A percentile compares a stretch with the other conserved stretches of the same genome.
Evolutionary conservation across 2,113 vertebrate genomes (phyloP).

Genomic region (Toxostoma redivivum): DNA sequence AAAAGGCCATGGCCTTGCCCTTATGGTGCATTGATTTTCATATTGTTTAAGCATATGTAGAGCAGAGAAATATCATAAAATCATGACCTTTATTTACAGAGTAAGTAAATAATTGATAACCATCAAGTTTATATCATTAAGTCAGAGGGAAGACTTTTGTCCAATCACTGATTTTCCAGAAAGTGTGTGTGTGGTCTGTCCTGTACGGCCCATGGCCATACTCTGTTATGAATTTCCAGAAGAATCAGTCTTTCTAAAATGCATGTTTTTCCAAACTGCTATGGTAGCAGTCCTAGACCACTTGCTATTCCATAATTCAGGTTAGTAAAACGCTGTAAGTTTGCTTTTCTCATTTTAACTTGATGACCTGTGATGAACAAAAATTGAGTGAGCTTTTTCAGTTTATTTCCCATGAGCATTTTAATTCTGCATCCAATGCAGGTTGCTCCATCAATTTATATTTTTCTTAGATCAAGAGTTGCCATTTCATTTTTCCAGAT

Average conservation of each 20-base stretch:
- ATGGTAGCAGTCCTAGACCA: neutral
- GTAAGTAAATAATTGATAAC: neutral
- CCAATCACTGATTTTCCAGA: neutral
- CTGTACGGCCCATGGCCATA: neutral
- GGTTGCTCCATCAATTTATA: neutral
- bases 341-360: slow-evolving; percentile 49
- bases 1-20: neutral
- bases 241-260: neutral
- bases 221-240: neutral
- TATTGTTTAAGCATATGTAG: neutral
- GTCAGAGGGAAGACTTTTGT: neutral
- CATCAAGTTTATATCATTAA: neutral
- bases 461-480: slow-evolving; percentile 15
- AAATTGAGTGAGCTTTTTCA: neutral
- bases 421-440: slow-evolving; percentile 35
- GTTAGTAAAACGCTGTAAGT: slow-evolving; percentile 7
- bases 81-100: neutral
- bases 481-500: slow-evolving; percentile 14
- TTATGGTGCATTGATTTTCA: neutral
- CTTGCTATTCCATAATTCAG: slow-evolving; percentile 5
- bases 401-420: slow-evolving; percentile 42
- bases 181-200: neutral
- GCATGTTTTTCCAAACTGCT: neutral
- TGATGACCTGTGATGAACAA: slow-evolving; percentile 33
- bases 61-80: neutral